These are phyloP conservation scores for Dendrolimus punctatus DNA, from an alignment of 1,140 invertebrate species.

Conservation along the genomic window DNA sequence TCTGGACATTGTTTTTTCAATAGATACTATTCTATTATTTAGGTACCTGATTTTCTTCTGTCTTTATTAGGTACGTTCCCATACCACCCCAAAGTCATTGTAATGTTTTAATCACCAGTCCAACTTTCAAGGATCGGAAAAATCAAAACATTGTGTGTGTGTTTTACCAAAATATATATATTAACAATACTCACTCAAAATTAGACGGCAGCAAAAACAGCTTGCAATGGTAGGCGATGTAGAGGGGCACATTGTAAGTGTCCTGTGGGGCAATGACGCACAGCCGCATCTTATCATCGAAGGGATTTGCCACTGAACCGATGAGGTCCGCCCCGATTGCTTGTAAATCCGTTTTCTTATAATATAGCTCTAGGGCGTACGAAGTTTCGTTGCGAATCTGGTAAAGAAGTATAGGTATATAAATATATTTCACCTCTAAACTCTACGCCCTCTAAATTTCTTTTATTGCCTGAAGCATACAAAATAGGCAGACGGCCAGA, in stretches of 20 bases:
- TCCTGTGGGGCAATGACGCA: conserved; percentile 82
- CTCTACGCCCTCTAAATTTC: too few relatives aligned
- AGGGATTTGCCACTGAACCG: conserved; percentile 82
- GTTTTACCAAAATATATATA: background rate
- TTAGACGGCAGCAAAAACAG: conserved; percentile 83
- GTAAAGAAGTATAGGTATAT: background rate
- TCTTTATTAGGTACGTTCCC: too few relatives aligned
- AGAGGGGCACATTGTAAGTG: conserved; percentile 82
- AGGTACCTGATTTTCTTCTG: too few relatives aligned
- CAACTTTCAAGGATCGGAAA: too few relatives aligned
- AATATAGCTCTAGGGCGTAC: conserved; percentile 81
- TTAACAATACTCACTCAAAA: conserved; percentile 42
- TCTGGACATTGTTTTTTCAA: too few relatives aligned
- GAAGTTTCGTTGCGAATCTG: conserved; percentile 86
- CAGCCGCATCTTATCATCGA: conserved; percentile 82
- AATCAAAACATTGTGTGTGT: too few relatives aligned
- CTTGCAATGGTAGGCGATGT: conserved; percentile 86
- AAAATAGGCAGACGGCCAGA: too few relatives aligned
- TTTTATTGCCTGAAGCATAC: too few relatives aligned
- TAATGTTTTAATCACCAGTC: too few relatives aligned
- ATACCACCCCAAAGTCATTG: too few relatives aligned
- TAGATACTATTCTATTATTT: too few relatives aligned
- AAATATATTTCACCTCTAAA: background rate
- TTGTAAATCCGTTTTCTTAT: conserved; percentile 80
- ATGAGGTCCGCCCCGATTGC: conserved; percentile 74